A percentile compares a stretch with the other conserved stretches of the same genome.
These are phyloP conservation scores for Rhinophrynus dorsalis DNA, from an alignment of 2,797 vertebrate species.

Conservation along the genomic window DNA sequence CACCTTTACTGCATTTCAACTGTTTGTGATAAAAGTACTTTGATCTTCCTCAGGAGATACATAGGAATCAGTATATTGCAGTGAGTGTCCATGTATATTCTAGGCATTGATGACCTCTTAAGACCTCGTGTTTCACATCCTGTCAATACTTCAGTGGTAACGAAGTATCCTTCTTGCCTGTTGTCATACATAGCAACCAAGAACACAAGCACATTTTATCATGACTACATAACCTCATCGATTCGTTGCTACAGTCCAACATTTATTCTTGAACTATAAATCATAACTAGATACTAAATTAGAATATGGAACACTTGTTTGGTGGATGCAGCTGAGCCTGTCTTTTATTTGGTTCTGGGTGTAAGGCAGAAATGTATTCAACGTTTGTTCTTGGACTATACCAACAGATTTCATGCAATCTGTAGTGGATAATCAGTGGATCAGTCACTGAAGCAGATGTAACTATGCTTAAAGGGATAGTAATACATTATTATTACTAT, in stretches of 20 bases:
- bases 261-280: constrained; percentile 17
- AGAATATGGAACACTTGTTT: constrained; percentile 27
- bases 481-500: too few relatives aligned
- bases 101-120: background rate
- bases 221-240: background rate
- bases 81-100: background rate
- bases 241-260: background rate
- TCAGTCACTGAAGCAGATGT: too few relatives aligned
- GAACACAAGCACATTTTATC: background rate
- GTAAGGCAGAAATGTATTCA: too few relatives aligned
- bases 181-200: constrained; percentile 1
- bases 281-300: constrained; percentile 32
- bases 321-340: constrained; percentile 13
- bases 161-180: background rate
- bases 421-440: too few relatives aligned
- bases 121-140: background rate
- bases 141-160: background rate
- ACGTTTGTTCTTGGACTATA: too few relatives aligned
- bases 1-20: too few relatives aligned
- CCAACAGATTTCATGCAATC: too few relatives aligned
- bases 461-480: too few relatives aligned
- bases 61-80: background rate
- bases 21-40: too few relatives aligned
- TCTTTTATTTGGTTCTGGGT: too few relatives aligned
- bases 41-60: too few relatives aligned